These are phyloP conservation scores for Bombyx mandarina DNA, from an alignment of 1,140 invertebrate species.

Conservation along the genomic window DNA sequence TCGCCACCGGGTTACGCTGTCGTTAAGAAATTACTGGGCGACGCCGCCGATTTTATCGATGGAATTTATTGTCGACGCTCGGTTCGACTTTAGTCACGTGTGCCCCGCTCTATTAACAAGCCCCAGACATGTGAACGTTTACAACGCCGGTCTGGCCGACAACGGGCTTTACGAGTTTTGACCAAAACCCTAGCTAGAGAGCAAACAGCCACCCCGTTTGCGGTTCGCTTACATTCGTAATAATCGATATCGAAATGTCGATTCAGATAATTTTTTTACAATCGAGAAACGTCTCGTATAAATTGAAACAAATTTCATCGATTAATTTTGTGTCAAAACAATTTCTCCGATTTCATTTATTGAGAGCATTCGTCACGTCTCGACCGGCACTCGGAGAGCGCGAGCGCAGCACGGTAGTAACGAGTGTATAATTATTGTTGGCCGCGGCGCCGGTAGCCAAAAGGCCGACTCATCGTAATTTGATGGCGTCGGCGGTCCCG, in stretches of 20 bases:
- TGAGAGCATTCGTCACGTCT: slow-evolving; percentile 25
- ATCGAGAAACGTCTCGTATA: too few relatives aligned
- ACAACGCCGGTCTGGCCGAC: too few relatives aligned
- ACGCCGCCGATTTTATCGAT: slow-evolving; percentile 68
- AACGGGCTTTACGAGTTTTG: too few relatives aligned
- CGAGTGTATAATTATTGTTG: slow-evolving; percentile 66
- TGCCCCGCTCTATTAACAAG: slow-evolving; percentile 21
- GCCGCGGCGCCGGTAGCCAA: slow-evolving; percentile 58
- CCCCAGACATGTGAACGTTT: too few relatives aligned
- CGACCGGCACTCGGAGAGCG: slow-evolving; percentile 9
- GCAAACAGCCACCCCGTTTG: too few relatives aligned
- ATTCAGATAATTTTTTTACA: too few relatives aligned
- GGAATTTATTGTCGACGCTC: slow-evolving; percentile 60
- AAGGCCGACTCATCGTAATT: slow-evolving; percentile 68
- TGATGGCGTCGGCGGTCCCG: slow-evolving; percentile 59
- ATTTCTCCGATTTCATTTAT: slow-evolving; percentile 38
- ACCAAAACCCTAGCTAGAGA: too few relatives aligned
- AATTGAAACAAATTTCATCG: too few relatives aligned
- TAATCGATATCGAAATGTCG: too few relatives aligned
- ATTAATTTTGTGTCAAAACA: slow-evolving; percentile 35
- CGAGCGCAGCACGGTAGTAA: slow-evolving; percentile 60
- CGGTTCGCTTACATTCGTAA: too few relatives aligned
- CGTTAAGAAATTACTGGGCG: slow-evolving; percentile 63
- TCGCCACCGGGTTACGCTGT: slow-evolving; percentile 68
- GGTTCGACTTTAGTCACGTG: slow-evolving; percentile 33